Evolutionary conservation across 2,113 vertebrate species (phyloP), one percentile per base, ranked within the genome.

Genomic region (Ochotona curzoniae): DNA sequence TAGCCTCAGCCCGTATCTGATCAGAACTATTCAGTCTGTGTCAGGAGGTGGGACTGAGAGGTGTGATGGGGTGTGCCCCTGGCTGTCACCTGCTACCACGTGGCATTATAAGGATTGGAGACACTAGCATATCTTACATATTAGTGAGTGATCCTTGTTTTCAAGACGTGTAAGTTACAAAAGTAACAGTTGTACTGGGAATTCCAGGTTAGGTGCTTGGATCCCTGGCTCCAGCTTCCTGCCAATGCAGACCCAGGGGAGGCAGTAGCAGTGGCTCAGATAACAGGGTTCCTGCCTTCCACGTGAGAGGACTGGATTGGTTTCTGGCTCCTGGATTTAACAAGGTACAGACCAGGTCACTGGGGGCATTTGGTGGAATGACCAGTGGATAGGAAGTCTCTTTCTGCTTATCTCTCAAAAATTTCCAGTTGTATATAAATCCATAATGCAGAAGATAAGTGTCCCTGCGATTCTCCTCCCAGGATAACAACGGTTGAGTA

Each of bases 121-220:
- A 28, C 15, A 73, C 64, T 76, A 12, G 35, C 21, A 35, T 78
- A 64, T 28, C 17, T n/a, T 73, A 64, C n/a, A 74, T 71, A 54
- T 86, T 89, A 18, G 66, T 38, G 60, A 51, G 83, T 63, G 28
- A 67, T 86, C 82, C 87, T 38, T 66, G 74, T 74, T 92, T 75
- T 49, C 21, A 89, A 75, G 74, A 69, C 30, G 70, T 94, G 94
- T 93, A 81, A 57, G 4, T 93, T 82, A 82, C 23, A 78, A 44
- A 87, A 84, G 44, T 81, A 87, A 70, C 17, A 82, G 25, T 44
- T 15, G 66, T 70, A n/a, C 61, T 67, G 86, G 54, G 15, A 57
- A 57, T 57, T 18, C 2, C 14, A 57, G 54, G 54, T 14, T 18
- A 57, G 13, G 54, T 57, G 54, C 18, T 57, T 57, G 54, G 54